These are phyloP conservation scores for Daktulosphaira vitifoliae DNA, from an alignment of 1,140 invertebrate species.

Conservation along the genomic window DNA sequence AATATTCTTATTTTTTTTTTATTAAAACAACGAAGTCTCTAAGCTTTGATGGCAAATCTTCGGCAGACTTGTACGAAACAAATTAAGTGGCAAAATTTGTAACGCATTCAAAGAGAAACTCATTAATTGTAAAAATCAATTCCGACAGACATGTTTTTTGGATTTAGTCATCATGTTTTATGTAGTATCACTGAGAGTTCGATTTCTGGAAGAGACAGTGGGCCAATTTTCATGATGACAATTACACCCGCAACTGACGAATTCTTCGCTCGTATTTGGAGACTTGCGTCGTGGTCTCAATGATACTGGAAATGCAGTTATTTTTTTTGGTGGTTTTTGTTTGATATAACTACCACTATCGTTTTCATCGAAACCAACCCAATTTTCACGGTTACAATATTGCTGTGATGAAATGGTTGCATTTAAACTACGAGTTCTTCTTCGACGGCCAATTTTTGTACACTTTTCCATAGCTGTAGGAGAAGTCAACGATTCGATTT, in stretches of 20 bases:
- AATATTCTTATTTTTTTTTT: too few relatives aligned
- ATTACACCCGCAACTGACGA: background rate
- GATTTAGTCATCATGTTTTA: too few relatives aligned
- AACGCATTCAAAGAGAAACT: too few relatives aligned
- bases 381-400: background rate
- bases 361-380: background rate
- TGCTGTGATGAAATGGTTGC: background rate
- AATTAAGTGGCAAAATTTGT: too few relatives aligned
- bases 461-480: too few relatives aligned
- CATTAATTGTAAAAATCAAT: too few relatives aligned
- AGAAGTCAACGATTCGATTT: too few relatives aligned
- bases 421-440: slow-evolving; percentile 3
- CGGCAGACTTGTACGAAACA: too few relatives aligned
- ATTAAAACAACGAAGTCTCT: too few relatives aligned
- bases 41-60: too few relatives aligned
- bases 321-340: slow-evolving; percentile 3
- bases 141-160: too few relatives aligned
- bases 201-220: background rate
- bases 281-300: background rate
- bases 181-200: slow-evolving; percentile 12
- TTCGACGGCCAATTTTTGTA: background rate
- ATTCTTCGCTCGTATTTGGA: background rate
- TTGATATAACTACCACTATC: background rate
- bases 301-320: slow-evolving; percentile 3
- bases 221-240: slow-evolving; percentile 15